phyloP scores from a whole-genome alignment of 2,797 vertebrate species.

The Molossus alvarezi region DNA sequence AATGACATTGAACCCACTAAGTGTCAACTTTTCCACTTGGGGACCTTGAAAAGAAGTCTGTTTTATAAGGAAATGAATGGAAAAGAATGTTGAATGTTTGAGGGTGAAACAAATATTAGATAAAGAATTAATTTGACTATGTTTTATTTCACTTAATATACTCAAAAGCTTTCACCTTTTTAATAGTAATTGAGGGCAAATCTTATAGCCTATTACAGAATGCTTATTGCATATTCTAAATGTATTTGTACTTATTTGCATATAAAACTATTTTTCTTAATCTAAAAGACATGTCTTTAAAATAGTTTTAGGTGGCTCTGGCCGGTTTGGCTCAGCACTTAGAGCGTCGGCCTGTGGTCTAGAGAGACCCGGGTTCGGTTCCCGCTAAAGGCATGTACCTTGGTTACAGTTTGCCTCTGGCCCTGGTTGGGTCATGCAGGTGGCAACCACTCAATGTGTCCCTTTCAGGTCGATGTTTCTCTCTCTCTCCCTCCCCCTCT shows the following conservation, averaged over 20 bases:
- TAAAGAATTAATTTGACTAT: conserved; percentile 28
- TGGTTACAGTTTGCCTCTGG: too few species aligned
- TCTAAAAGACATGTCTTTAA: conserved; percentile 30
- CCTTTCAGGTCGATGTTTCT: too few species aligned
- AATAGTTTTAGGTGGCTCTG: background rate
- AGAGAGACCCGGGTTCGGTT: too few species aligned
- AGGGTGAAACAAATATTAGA: conserved; percentile 27
- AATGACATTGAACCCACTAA: background rate
- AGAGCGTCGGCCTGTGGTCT: too few species aligned
- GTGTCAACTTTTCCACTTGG: background rate
- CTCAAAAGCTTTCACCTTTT: conserved; percentile 32
- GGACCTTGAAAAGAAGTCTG: background rate
- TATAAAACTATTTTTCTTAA: background rate
- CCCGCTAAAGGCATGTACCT: too few species aligned
- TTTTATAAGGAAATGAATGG: background rate
- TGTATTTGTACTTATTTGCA: background rate
- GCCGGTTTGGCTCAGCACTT: too few species aligned
- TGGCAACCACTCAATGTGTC: too few species aligned
- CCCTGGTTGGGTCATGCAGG: too few species aligned
- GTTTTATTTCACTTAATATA: conserved; percentile 47
- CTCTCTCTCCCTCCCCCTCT: too few species aligned
- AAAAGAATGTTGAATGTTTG: conserved; percentile 36
- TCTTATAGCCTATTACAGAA: background rate
- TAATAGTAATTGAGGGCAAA: conserved; percentile 5
- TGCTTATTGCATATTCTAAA: conserved; percentile 20